phyloP scores from a whole-genome alignment of 2,797 vertebrate species.

The Hippoglossus hippoglossus region DNA sequence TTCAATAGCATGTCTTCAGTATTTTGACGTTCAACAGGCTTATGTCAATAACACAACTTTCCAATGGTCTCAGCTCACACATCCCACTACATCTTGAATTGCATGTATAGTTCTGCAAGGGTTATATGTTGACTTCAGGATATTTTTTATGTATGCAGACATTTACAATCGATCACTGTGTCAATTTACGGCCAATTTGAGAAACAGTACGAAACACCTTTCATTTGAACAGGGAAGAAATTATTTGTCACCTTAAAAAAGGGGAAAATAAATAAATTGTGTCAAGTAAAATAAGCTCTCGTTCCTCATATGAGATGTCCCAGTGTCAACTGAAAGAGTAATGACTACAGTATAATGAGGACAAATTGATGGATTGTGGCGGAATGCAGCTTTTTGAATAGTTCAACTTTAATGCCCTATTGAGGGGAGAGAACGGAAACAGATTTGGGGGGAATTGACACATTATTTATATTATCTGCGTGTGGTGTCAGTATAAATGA shows the following conservation, averaged over 20 bases:
- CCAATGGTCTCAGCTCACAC: too few species aligned
- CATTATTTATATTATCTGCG: conserved; percentile 41
- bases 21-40: too few species aligned
- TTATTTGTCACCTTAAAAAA: conserved; percentile 20
- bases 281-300: conserved; percentile 12
- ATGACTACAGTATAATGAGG: conserved; percentile 35
- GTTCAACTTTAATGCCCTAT: conserved; percentile 29
- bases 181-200: neutral
- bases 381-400: conserved; percentile 19
- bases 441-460: conserved; percentile 25
- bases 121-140: too few species aligned
- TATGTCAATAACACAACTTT: too few species aligned
- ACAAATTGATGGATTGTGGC: conserved; percentile 28
- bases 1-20: too few species aligned
- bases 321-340: conserved; percentile 38
- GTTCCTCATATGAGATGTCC: conserved; percentile 22
- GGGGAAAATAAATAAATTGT: neutral
- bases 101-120: too few species aligned
- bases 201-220: neutral
- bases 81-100: too few species aligned
- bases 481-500: conserved; percentile 25
- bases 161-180: conserved; percentile 17
- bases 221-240: neutral
- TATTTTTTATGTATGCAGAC: neutral
- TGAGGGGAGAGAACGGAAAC: conserved; percentile 22